phyloP scores from a whole-genome alignment of 2,113 vertebrate species.

The Thalassarche chlororhynchos region DNA sequence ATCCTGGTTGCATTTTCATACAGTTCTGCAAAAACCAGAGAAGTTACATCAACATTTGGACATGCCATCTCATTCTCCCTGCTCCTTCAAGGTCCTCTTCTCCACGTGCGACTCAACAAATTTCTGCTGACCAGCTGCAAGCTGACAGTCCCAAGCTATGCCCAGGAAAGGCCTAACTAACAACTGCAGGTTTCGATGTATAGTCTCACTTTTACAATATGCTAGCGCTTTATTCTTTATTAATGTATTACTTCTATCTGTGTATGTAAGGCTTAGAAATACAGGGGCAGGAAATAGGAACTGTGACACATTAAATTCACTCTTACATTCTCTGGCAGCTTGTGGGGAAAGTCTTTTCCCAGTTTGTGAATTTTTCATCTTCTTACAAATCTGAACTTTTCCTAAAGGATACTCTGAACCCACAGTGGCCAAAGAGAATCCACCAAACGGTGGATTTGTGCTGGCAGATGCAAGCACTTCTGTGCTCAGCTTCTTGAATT shows the following conservation, averaged over 20 bases:
- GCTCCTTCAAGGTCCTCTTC: background rate
- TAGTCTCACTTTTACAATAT: background rate
- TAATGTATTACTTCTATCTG: background rate
- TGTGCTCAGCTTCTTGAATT: background rate
- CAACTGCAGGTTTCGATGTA: background rate
- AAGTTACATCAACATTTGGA: background rate
- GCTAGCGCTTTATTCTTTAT: background rate
- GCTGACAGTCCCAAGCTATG: background rate
- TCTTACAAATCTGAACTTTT: background rate
- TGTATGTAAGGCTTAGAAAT: background rate
- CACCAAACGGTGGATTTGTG: background rate
- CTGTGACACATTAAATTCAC: background rate
- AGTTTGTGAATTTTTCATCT: background rate
- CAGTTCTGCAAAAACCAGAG: background rate
- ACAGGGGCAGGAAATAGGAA: background rate
- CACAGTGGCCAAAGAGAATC: background rate
- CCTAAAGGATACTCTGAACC: background rate
- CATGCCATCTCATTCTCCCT: background rate
- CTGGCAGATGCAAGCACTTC: background rate
- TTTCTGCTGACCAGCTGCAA: background rate
- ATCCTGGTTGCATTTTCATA: background rate
- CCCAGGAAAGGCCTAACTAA: background rate
- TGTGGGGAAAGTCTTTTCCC: background rate
- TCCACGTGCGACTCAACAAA: accelerated
- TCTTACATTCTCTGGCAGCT: background rate